Evolutionary conservation across 1,140 invertebrate species (phyloP).

Genomic region (Zaprionus taronus): DNA sequence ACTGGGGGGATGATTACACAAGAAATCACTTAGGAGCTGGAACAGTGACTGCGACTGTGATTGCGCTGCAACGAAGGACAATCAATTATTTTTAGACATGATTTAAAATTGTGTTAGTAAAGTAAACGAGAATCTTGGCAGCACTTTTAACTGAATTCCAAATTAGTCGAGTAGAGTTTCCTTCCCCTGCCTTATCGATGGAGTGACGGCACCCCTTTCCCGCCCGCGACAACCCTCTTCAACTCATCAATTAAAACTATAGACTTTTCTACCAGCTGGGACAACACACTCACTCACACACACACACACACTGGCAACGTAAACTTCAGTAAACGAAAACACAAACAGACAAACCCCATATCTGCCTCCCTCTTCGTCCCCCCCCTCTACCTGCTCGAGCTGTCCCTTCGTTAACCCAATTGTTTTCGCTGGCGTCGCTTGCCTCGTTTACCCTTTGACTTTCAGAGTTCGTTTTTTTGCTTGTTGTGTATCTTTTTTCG

Average conservation of each 20-base stretch:
- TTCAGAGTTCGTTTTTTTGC: slow-evolving; percentile 63
- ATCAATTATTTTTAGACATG: slow-evolving; percentile 20
- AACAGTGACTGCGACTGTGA: slow-evolving; percentile 5
- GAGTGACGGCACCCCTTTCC: neutral
- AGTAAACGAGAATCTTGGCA: slow-evolving; percentile 8
- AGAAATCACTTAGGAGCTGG: slow-evolving; percentile 31
- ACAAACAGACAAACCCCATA: slow-evolving; percentile 53
- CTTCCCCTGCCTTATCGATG: slow-evolving; percentile 20
- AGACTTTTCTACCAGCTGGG: slow-evolving; percentile 46
- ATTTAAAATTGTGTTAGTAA: slow-evolving; percentile 1
- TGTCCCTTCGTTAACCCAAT: slow-evolving; percentile 33
- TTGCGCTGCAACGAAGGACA: slow-evolving; percentile 12
- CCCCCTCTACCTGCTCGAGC: neutral
- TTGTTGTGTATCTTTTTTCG: slow-evolving; percentile 67
- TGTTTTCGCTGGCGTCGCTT: slow-evolving; percentile 39
- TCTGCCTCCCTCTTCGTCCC: neutral
- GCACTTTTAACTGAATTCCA: neutral
- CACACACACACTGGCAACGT: slow-evolving; percentile 30
- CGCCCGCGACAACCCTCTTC: slow-evolving; percentile 60
- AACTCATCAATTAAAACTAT: slow-evolving; percentile 74
- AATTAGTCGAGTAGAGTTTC: neutral
- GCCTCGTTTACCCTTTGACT: slow-evolving; percentile 75
- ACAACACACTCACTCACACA: slow-evolving; percentile 57
- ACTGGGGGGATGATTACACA: slow-evolving; percentile 29
- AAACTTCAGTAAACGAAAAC: slow-evolving; percentile 60